phyloP scores from a whole-genome alignment of 2,888 invertebrate genomes.

The Caenorhabditis sp. region DNA sequence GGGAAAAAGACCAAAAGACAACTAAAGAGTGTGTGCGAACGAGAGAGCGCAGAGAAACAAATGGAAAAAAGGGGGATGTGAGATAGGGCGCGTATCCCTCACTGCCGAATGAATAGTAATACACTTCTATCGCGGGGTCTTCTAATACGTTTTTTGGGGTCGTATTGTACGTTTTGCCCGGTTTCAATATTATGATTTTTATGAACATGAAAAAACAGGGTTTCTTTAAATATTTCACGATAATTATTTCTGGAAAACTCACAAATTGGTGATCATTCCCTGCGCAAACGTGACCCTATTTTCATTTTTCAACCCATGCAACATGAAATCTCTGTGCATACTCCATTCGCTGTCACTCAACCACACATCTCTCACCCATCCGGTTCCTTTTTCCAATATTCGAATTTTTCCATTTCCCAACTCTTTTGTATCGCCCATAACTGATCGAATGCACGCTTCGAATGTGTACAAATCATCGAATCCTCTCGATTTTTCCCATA shows the following conservation, averaged over 20 bases:
- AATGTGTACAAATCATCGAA: conserved; percentile 46
- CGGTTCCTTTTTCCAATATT: conserved; percentile 32
- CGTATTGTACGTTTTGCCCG: too few relatives aligned
- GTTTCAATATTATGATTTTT: too few relatives aligned
- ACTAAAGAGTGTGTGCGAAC: too few relatives aligned
- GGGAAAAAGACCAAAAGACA: too few relatives aligned
- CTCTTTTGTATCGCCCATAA: conserved; percentile 46
- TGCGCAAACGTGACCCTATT: conserved; percentile 6
- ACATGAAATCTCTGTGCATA: conserved; percentile 57
- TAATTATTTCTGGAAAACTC: background rate
- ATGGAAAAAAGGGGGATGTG: too few relatives aligned
- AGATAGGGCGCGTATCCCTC: too few relatives aligned
- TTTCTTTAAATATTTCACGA: background rate
- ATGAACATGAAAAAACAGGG: background rate
- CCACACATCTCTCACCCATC: conserved; percentile 64
- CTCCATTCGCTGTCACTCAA: conserved; percentile 54
- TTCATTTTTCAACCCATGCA: conserved; percentile 57
- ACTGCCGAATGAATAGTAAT: too few relatives aligned
- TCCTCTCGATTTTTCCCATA: conserved; percentile 30
- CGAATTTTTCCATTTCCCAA: conserved; percentile 13
- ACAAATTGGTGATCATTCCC: conserved; percentile 22
- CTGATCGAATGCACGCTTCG: conserved; percentile 51
- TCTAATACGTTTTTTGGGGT: too few relatives aligned
- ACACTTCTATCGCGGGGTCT: too few relatives aligned
- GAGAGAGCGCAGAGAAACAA: too few relatives aligned